These are phyloP conservation scores for Lamprologus tigripictilis DNA, from an alignment of 2,113 vertebrate genomes.

Conservation along the genomic window DNA sequence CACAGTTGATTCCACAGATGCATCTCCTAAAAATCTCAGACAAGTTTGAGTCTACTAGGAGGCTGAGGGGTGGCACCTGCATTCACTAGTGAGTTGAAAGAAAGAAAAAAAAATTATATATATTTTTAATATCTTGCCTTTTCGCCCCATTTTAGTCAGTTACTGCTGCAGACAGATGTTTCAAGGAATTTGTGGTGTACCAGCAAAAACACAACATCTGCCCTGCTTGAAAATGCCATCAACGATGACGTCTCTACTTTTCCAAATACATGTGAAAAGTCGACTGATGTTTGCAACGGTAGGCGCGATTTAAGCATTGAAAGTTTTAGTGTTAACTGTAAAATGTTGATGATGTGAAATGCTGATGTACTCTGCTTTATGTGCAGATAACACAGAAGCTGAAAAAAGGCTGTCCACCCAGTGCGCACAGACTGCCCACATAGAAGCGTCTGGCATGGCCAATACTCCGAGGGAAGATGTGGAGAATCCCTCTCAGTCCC, in stretches of 20 bases:
- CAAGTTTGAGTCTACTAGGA: neutral
- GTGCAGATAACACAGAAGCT: neutral
- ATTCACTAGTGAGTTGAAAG: neutral
- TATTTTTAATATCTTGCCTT: neutral
- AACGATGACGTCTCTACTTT: neutral
- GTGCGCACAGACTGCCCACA: neutral
- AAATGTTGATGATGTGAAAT: neutral
- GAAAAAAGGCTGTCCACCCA: neutral
- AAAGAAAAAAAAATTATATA: accelerated
- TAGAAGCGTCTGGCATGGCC: neutral
- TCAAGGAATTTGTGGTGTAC: neutral
- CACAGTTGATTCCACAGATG: neutral
- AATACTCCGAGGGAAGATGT: slow-evolving; percentile 10
- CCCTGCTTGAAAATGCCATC: neutral
- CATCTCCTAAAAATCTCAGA: neutral
- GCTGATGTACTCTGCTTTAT: neutral
- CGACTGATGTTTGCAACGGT: neutral
- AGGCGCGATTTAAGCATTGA: neutral
- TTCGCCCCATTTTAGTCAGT: neutral
- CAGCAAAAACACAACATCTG: neutral
- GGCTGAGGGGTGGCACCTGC: neutral
- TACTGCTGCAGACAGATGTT: neutral
- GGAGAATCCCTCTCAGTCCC: neutral
- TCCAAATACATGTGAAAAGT: neutral
- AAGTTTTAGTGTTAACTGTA: neutral